phyloP scores from a whole-genome alignment of 1,140 invertebrate species.

The Drosophila athabasca region DNA sequence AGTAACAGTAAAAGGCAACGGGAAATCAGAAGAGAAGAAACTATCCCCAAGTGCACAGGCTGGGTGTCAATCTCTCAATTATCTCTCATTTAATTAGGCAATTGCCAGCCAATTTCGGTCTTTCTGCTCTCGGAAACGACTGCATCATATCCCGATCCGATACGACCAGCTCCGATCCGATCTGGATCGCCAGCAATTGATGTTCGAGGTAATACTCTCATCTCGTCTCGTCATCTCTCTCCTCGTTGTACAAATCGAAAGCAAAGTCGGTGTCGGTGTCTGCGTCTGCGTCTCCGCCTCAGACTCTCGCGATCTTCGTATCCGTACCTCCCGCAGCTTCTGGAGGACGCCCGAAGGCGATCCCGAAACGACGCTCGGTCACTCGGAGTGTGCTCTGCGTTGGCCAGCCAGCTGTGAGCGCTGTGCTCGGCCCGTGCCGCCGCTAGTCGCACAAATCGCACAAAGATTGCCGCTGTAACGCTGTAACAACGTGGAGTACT shows the following conservation, averaged over 20 bases:
- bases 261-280: neutral
- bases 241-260: constrained; percentile 8
- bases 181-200: constrained; percentile 58
- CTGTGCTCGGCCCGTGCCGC: constrained; percentile 22
- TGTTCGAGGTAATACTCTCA: constrained; percentile 62
- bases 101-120: constrained; percentile 53
- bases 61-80: constrained; percentile 67
- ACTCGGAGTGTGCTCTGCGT: constrained; percentile 61
- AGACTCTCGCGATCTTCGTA: constrained; percentile 15
- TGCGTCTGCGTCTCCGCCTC: too few relatives aligned
- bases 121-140: constrained; percentile 16
- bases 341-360: constrained; percentile 9
- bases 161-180: constrained; percentile 20
- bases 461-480: constrained; percentile 75
- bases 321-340: neutral
- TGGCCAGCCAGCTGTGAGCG: constrained; percentile 39
- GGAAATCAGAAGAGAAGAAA: constrained; percentile 26
- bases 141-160: too few relatives aligned
- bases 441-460: constrained; percentile 71
- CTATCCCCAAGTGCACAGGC: constrained; percentile 18
- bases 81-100: constrained; percentile 67
- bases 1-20: constrained; percentile 26
- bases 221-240: neutral
- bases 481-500: constrained; percentile 69
- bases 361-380: constrained; percentile 8